Evolutionary conservation across 2,888 invertebrate genomes (phyloP).

Genomic region (Chelonus formosanus): DNA sequence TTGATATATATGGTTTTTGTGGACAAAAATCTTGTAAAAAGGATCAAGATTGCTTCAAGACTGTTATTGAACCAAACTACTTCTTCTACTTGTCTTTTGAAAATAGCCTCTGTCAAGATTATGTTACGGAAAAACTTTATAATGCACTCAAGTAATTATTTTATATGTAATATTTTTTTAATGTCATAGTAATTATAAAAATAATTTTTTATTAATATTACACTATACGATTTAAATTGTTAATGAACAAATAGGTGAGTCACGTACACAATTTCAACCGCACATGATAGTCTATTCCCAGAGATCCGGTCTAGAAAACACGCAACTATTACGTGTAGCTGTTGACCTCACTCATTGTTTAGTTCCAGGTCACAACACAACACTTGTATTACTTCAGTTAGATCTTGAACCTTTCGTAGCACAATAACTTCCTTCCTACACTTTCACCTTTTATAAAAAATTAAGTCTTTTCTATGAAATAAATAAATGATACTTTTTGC

Average conservation of each 20-base stretch:
- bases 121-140: conserved; percentile 75
- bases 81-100: conserved; percentile 79
- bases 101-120: conserved; percentile 75
- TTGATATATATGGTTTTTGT: conserved; percentile 74
- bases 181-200: no score
- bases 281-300: no score
- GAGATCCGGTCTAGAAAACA: no score
- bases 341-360: no score
- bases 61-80: conserved; percentile 69
- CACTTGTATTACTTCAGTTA: no score
- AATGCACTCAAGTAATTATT: conserved; percentile 66
- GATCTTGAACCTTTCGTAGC: no score
- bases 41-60: conserved; percentile 55
- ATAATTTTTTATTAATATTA: no score
- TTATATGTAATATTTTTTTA: conserved; percentile 2
- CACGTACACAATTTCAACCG: background rate
- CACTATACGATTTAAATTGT: background rate
- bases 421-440: no score
- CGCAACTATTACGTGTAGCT: no score
- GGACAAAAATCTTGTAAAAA: conserved; percentile 64
- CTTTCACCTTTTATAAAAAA: no score
- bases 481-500: conserved; percentile 21
- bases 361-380: background rate
- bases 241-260: background rate
- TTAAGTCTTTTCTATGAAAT: no score